Conservation (phyloP, 2,113 vertebrate species). For the Bubo bubo region DNA sequence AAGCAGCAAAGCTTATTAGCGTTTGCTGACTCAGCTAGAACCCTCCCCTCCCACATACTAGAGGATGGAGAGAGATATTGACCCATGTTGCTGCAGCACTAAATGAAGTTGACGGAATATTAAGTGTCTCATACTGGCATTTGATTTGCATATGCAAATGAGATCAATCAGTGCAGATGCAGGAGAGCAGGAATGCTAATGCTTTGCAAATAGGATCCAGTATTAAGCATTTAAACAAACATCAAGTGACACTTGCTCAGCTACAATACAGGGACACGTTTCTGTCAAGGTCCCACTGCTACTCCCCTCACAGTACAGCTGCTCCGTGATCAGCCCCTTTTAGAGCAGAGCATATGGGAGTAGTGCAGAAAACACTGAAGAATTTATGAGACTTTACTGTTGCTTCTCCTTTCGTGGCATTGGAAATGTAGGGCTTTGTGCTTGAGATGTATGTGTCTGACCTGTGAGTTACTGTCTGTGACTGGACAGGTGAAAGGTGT, state of each 20-base stretch:
- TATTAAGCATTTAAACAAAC: neutral
- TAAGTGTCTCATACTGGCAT: conserved; percentile 56
- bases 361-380: rapidly evolving
- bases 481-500: neutral
- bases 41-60: neutral
- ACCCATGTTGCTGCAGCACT: conserved; percentile 57
- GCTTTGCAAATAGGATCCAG: neutral
- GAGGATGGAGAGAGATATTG: conserved; percentile 22
- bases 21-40: conserved; percentile 78
- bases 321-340: neutral
- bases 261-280: rapidly evolving
- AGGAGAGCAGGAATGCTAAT: conserved; percentile 56
- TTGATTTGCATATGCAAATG: conserved; percentile 76
- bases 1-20: conserved; percentile 76
- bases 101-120: conserved; percentile 66
- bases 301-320: rapidly evolving
- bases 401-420: rapidly evolving
- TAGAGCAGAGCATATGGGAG: rapidly evolving
- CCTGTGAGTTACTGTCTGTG: neutral
- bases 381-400: rapidly evolving
- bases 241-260: neutral
- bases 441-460: neutral
- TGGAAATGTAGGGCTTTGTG: neutral
- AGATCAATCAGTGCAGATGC: conserved; percentile 65
- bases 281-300: neutral